phyloP scores from a whole-genome alignment of 2,888 invertebrate genomes.

The Trachelus stipa region DNA sequence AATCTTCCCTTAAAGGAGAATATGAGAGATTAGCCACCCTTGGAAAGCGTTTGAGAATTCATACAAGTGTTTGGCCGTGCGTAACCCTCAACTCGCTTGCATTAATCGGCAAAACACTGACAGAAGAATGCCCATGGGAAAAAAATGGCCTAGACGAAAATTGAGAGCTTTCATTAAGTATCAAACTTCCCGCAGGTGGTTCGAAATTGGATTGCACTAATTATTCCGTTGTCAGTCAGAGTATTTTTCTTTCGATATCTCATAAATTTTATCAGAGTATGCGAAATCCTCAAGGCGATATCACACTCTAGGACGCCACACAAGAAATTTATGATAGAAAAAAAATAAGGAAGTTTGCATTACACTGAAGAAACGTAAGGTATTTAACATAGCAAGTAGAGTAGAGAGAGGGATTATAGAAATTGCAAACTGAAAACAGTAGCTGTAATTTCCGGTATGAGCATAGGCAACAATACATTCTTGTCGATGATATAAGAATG shows the following conservation, averaged over 20 bases:
- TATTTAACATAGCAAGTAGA: background rate
- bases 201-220: background rate
- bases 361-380: background rate
- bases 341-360: background rate
- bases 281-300: background rate
- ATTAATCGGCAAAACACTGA: background rate
- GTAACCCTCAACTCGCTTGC: background rate
- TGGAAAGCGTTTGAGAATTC: background rate
- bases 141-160: background rate
- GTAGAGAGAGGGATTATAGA: background rate
- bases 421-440: background rate
- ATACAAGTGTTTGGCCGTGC: background rate
- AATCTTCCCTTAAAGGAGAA: background rate
- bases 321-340: background rate
- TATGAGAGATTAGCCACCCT: background rate
- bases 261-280: background rate
- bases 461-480: background rate
- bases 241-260: background rate
- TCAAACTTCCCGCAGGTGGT: background rate
- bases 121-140: background rate
- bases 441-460: background rate
- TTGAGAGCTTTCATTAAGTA: background rate
- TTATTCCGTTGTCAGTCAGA: background rate
- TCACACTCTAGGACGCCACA: background rate
- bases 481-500: background rate